Evolutionary conservation across 1,140 invertebrate genomes (phyloP).

Genomic region (Scaptomyza pallida): DNA sequence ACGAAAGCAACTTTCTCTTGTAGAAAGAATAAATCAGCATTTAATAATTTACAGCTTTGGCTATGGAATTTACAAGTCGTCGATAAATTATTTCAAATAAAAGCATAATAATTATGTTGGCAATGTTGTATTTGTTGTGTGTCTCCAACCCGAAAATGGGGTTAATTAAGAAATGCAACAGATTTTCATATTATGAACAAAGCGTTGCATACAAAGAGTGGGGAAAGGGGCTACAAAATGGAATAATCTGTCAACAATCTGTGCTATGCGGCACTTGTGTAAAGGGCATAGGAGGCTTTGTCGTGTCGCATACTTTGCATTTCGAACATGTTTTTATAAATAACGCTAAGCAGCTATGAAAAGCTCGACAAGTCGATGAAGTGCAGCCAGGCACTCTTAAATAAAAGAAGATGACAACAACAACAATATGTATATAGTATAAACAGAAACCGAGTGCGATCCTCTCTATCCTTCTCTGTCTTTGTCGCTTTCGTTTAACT

Average conservation of each 20-base stretch:
- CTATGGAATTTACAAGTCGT: background rate
- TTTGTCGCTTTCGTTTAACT: conserved; percentile 6
- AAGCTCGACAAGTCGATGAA: conserved; percentile 41
- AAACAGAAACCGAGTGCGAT: conserved; percentile 51
- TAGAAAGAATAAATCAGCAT: no score
- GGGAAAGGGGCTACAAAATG: conserved; percentile 21
- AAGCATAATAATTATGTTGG: background rate
- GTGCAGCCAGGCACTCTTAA: conserved; percentile 48
- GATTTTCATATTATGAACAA: conserved; percentile 17
- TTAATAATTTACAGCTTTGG: background rate
- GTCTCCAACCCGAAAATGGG: no score
- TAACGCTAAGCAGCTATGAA: conserved; percentile 69
- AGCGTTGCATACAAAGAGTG: background rate
- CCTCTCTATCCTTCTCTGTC: conserved; percentile 25
- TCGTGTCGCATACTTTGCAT: conserved; percentile 79
- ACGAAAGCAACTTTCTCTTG: no score
- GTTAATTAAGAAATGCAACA: conserved; percentile 41
- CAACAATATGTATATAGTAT: background rate
- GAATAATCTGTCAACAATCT: conserved; percentile 67
- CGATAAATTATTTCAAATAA: conserved; percentile 1
- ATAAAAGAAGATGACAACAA: conserved; percentile 19
- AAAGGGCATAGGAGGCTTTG: conserved; percentile 78
- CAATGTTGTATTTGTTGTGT: no score
- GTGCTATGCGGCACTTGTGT: conserved; percentile 73
- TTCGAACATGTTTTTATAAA: conserved; percentile 79